A percentile compares a stretch with the other conserved stretches of the same genome.
Conservation (phyloP, 2,888 invertebrate genomes). For the Clusia tigrina region DNA sequence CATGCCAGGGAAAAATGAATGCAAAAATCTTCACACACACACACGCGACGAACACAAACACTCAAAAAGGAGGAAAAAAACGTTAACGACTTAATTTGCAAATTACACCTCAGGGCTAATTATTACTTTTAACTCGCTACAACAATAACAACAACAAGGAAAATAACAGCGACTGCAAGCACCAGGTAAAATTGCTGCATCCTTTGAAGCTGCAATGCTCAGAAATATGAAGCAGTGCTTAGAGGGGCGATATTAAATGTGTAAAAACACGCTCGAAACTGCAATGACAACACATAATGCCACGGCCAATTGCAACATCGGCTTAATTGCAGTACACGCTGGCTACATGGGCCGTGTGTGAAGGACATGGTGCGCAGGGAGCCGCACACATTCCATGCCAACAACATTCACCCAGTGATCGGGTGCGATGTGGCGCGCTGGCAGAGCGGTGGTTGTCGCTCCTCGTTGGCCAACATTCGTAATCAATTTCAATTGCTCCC, state of each 20-base stretch:
- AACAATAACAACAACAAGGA: background rate
- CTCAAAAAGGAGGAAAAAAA: background rate
- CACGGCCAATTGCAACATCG: too few species aligned
- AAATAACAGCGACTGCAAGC: background rate
- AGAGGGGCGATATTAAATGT: background rate
- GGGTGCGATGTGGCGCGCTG: too few species aligned
- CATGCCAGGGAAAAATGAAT: too few species aligned
- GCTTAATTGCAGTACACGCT: too few species aligned
- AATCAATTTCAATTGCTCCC: slow-evolving; percentile 44
- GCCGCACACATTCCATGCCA: too few species aligned
- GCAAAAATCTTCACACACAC: background rate
- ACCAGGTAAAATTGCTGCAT: background rate
- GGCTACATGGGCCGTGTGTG: too few species aligned
- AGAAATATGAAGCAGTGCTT: background rate
- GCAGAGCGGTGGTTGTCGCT: too few species aligned
- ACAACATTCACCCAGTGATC: background rate
- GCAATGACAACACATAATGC: background rate
- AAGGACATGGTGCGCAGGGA: too few species aligned
- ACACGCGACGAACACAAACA: background rate
- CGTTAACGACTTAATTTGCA: slow-evolving; percentile 3
- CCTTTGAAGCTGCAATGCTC: background rate
- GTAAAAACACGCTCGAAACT: background rate
- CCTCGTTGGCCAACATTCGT: background rate
- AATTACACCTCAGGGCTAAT: slow-evolving; percentile 6
- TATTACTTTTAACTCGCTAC: background rate